A percentile compares a stretch with the other conserved stretches of the same genome.
Evolutionary conservation across 2,888 invertebrate genomes (phyloP).

Genomic region (Metallyticus violacea): DNA sequence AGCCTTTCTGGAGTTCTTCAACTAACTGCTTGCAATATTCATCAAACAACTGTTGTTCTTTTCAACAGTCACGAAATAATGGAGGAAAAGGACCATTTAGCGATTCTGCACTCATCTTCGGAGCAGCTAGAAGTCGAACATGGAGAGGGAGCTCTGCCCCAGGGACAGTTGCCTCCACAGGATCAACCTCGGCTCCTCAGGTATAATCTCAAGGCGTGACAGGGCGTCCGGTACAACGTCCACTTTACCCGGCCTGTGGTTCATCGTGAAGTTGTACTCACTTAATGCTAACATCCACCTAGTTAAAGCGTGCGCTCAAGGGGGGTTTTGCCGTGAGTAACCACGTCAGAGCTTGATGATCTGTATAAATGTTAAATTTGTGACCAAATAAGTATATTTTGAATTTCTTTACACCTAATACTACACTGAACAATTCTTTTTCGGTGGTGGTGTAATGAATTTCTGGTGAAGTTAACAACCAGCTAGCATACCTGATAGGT

Average conservation of each 20-base stretch:
- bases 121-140: not conserved
- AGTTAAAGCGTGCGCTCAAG: too few species aligned
- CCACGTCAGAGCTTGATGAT: not conserved
- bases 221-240: not conserved
- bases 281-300: not conserved
- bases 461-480: conserved; percentile 22
- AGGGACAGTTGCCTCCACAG: too few species aligned
- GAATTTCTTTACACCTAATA: too few species aligned
- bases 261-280: not conserved
- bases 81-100: too few species aligned
- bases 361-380: not conserved
- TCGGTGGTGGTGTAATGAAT: conserved; percentile 16
- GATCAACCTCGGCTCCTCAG: too few species aligned
- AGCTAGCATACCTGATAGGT: conserved; percentile 32
- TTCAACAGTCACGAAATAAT: too few species aligned
- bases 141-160: too few species aligned
- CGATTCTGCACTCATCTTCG: not conserved
- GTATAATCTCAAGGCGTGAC: not conserved
- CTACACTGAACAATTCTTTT: too few species aligned
- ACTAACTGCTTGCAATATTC: too few species aligned
- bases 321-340: not conserved
- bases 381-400: too few species aligned
- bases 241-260: not conserved
- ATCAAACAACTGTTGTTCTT: too few species aligned
- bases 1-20: too few species aligned